A percentile compares a stretch with the other conserved stretches of the same genome.
These are phyloP conservation scores for Palloptera scutellata DNA, from an alignment of 2,888 invertebrate species.

Conservation along the genomic window DNA sequence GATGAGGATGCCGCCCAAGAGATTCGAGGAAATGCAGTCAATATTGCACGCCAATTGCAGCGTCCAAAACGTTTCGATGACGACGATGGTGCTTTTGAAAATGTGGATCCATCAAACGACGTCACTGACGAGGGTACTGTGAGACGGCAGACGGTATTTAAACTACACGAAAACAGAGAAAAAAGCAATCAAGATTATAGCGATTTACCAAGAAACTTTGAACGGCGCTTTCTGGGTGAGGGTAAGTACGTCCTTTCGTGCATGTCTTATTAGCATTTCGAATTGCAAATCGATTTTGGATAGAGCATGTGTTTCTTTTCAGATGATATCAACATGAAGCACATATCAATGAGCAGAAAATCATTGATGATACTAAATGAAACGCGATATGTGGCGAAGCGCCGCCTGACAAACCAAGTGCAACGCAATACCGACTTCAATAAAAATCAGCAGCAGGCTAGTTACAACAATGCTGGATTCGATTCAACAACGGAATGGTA, in stretches of 20 bases:
- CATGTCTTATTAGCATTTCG: neutral
- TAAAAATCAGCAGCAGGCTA: constrained; percentile 35
- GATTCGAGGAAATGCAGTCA: constrained; percentile 70
- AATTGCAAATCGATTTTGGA: neutral
- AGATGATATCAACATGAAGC: constrained; percentile 56
- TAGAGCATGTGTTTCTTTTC: constrained; percentile 14
- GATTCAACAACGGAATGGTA: constrained; percentile 38
- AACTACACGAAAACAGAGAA: constrained; percentile 55
- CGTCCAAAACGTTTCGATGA: constrained; percentile 61
- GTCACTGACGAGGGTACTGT: constrained; percentile 44
- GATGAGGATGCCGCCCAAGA: constrained; percentile 66
- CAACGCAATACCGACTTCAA: constrained; percentile 45
- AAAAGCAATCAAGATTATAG: constrained; percentile 56
- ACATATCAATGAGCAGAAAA: constrained; percentile 58
- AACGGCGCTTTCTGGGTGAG: constrained; percentile 55
- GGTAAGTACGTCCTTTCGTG: constrained; percentile 38
- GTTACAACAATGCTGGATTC: constrained; percentile 51
- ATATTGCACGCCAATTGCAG: constrained; percentile 69
- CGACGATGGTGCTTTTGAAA: constrained; percentile 55
- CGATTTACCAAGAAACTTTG: constrained; percentile 62
- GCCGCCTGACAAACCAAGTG: constrained; percentile 46
- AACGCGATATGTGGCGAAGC: constrained; percentile 53
- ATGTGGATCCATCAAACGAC: constrained; percentile 35
- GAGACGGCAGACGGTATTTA: constrained; percentile 58
- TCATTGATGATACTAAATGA: constrained; percentile 57